phyloP scores from a whole-genome alignment of 2,113 vertebrate species.

The Pleuronectes platessa region DNA sequence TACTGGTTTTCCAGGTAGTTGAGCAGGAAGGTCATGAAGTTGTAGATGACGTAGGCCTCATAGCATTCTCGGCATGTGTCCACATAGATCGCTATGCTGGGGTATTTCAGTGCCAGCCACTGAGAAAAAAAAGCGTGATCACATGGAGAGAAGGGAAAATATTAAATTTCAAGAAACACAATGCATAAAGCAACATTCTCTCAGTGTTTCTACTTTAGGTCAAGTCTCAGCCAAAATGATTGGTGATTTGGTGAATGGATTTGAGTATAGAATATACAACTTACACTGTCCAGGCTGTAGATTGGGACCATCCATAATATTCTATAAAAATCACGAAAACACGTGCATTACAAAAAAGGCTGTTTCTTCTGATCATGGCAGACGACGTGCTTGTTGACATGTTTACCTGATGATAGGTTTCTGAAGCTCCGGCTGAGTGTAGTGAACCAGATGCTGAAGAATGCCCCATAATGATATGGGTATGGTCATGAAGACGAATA shows the following conservation, averaged over 20 bases:
- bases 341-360: not conserved
- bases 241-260: not conserved
- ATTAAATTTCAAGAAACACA: not conserved
- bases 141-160: not conserved
- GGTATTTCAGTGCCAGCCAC: slow-evolving; percentile 98
- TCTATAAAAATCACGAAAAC: slow-evolving; percentile 72
- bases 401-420: slow-evolving; percentile 97
- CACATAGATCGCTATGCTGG: slow-evolving; percentile 95
- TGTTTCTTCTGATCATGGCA: not conserved
- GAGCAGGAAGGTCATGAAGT: slow-evolving; percentile 98
- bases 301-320: slow-evolving; percentile 99
- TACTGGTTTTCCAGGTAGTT: slow-evolving; percentile 95
- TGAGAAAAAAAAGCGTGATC: slow-evolving; percentile 61
- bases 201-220: not conserved
- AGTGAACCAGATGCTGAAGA: slow-evolving; percentile 96
- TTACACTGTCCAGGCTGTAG: slow-evolving; percentile 98
- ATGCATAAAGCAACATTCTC: not conserved
- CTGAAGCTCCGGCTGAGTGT: slow-evolving; percentile 96
- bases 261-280: slow-evolving; percentile 67
- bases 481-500: slow-evolving; percentile 97
- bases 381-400: not conserved
- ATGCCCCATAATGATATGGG: slow-evolving; percentile 98
- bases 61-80: slow-evolving; percentile 99
- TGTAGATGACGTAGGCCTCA: slow-evolving; percentile 99
- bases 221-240: not conserved